These are phyloP conservation scores for Mythimna impura DNA, from an alignment of 2,888 invertebrate species.

Conservation along the genomic window DNA sequence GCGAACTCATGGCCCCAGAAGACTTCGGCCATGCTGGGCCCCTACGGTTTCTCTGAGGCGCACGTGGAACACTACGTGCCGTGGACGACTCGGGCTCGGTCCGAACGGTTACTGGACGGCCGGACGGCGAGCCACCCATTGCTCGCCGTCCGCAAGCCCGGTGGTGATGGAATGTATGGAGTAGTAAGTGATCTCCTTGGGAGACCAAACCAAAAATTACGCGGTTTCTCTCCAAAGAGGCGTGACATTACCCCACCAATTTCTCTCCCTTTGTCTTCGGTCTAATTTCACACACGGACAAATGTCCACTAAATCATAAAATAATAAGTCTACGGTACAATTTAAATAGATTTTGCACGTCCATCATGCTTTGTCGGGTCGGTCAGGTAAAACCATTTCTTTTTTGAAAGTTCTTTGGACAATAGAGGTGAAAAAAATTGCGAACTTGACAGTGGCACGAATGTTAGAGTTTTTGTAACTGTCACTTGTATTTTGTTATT, in stretches of 20 bases:
- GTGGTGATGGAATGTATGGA: no score
- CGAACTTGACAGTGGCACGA: slow-evolving; percentile 60
- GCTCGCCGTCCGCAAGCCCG: no score
- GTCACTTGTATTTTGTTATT: slow-evolving; percentile 13
- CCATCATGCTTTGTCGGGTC: slow-evolving; percentile 69
- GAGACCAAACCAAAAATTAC: slow-evolving; percentile 4
- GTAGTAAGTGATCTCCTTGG: not conserved
- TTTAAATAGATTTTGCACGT: slow-evolving; percentile 67
- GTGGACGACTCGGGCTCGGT: no score
- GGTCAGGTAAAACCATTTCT: slow-evolving; percentile 67
- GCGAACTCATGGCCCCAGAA: no score
- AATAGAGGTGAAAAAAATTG: slow-evolving; percentile 55
- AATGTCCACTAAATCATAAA: slow-evolving; percentile 65
- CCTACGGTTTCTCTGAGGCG: no score
- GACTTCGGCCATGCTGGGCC: no score
- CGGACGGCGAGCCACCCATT: no score
- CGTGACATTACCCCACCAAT: slow-evolving; percentile 16
- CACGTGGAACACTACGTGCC: no score
- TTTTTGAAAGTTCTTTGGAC: slow-evolving; percentile 62
- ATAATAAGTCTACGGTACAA: slow-evolving; percentile 54
- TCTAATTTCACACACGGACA: slow-evolving; percentile 40
- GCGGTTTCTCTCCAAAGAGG: slow-evolving; percentile 7
- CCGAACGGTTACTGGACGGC: no score
- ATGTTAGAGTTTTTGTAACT: slow-evolving; percentile 50
- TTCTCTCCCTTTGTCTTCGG: slow-evolving; percentile 19